Evolutionary conservation across 2,797 vertebrate genomes (phyloP).

Genomic region (Cryptoblepharus egeriae): DNA sequence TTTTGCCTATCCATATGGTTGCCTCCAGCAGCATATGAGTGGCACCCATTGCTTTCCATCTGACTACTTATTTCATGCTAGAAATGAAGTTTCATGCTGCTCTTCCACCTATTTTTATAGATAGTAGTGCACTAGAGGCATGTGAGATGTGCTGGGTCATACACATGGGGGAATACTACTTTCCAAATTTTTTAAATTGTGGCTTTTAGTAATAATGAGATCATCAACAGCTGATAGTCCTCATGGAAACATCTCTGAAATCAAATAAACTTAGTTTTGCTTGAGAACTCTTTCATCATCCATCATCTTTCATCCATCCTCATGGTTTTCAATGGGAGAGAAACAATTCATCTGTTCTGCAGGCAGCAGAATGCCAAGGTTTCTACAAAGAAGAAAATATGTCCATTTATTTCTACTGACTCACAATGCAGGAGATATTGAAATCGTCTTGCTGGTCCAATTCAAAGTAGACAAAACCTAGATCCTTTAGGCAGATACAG

Average conservation of each 20-base stretch:
- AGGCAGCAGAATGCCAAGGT: background rate
- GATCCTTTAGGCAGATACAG: background rate
- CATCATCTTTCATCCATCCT: constrained; percentile 45
- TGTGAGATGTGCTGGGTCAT: too few species aligned
- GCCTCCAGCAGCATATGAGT: too few species aligned
- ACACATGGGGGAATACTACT: too few species aligned
- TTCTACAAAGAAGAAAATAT: background rate
- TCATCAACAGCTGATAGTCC: too few species aligned
- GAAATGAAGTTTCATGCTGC: too few species aligned
- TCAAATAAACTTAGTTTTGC: constrained; percentile 67
- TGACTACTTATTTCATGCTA: too few species aligned
- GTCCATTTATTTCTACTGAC: background rate
- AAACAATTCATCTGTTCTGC: constrained; percentile 26
- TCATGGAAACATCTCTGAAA: background rate
- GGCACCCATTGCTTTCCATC: too few species aligned
- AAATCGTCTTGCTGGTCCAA: background rate
- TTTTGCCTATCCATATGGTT: too few species aligned
- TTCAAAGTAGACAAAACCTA: background rate
- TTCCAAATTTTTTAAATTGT: too few species aligned
- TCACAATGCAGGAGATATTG: background rate
- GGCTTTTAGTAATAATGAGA: too few species aligned
- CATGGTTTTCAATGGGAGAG: constrained; percentile 28
- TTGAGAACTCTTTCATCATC: constrained; percentile 74
- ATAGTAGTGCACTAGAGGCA: too few species aligned
- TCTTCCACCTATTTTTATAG: too few species aligned